Conservation (phyloP, 1,140 invertebrate species). For the Druon quercuslanigerum region DNA sequence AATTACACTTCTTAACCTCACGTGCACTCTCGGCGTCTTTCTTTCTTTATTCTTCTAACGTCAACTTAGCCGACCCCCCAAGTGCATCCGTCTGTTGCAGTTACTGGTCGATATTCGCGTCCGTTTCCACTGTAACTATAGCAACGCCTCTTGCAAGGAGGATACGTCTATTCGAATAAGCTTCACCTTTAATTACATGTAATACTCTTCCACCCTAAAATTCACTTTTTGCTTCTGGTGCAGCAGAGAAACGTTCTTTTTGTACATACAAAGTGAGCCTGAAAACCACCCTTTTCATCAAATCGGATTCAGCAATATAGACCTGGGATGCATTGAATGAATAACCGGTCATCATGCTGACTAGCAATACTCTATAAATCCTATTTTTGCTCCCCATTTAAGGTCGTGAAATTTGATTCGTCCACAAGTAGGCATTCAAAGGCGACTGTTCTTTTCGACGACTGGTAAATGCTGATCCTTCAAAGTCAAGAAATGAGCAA, state of each 20-base stretch:
- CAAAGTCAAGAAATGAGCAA: neutral
- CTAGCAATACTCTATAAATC: slow-evolving; percentile 16
- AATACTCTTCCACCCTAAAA: slow-evolving; percentile 37
- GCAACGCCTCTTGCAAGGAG: slow-evolving; percentile 62
- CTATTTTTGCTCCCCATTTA: neutral
- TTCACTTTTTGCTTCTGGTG: slow-evolving; percentile 10
- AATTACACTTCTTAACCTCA: slow-evolving; percentile 49
- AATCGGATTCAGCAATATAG: neutral
- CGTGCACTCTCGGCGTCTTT: slow-evolving; percentile 40
- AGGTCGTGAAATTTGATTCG: neutral
- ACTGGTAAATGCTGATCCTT: neutral
- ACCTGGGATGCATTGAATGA: neutral
- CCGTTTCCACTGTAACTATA: slow-evolving; percentile 67
- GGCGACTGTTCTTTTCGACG: neutral
- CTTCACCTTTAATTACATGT: slow-evolving; percentile 63
- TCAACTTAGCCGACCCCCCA: slow-evolving; percentile 43
- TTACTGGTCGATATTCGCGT: slow-evolving; percentile 65
- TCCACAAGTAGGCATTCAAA: neutral
- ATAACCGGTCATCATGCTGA: slow-evolving; percentile 9
- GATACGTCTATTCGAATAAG: slow-evolving; percentile 60
- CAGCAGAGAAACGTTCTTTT: no score
- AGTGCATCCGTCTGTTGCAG: slow-evolving; percentile 58
- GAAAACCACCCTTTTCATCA: neutral
- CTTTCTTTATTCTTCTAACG: slow-evolving; percentile 36
- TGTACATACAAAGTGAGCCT: neutral